These are phyloP conservation scores for Zeugodacus cucurbitae DNA, from an alignment of 1,140 invertebrate species.

Conservation along the genomic window DNA sequence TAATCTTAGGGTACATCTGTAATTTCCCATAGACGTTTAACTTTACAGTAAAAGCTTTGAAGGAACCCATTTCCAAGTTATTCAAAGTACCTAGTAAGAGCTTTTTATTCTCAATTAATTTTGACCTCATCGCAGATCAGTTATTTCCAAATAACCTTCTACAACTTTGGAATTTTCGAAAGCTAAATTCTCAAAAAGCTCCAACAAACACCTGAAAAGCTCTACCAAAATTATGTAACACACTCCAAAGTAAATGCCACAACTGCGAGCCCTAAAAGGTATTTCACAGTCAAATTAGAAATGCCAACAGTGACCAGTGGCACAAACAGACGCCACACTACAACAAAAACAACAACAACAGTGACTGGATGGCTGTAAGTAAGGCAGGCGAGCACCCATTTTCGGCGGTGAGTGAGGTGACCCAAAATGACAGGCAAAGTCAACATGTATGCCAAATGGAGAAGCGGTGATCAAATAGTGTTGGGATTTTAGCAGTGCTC, in stretches of 20 bases:
- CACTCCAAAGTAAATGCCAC: background rate
- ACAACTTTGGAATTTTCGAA: too few relatives aligned
- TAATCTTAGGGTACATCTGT: too few relatives aligned
- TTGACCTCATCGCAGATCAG: too few relatives aligned
- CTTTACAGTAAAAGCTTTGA: too few relatives aligned
- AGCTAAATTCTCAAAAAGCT: background rate
- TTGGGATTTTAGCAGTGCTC: background rate
- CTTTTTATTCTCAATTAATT: too few relatives aligned
- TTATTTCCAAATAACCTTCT: too few relatives aligned
- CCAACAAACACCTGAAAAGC: background rate
- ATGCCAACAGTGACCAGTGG: constrained; percentile 18
- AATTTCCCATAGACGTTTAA: too few relatives aligned
- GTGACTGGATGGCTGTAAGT: background rate
- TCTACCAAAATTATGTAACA: background rate
- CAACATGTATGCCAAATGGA: background rate
- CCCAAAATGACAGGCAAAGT: constrained; percentile 29
- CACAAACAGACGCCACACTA: background rate
- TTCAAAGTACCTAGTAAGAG: too few relatives aligned
- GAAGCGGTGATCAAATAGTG: background rate
- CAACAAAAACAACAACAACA: background rate
- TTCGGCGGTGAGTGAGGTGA: constrained; percentile 29
- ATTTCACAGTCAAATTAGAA: constrained; percentile 6
- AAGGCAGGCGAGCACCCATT: background rate
- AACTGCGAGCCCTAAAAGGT: background rate
- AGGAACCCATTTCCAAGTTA: too few relatives aligned